A percentile compares a stretch with the other conserved stretches of the same genome.
phyloP scores from a whole-genome alignment of 2,113 vertebrate species.

The Suricata suricatta region DNA sequence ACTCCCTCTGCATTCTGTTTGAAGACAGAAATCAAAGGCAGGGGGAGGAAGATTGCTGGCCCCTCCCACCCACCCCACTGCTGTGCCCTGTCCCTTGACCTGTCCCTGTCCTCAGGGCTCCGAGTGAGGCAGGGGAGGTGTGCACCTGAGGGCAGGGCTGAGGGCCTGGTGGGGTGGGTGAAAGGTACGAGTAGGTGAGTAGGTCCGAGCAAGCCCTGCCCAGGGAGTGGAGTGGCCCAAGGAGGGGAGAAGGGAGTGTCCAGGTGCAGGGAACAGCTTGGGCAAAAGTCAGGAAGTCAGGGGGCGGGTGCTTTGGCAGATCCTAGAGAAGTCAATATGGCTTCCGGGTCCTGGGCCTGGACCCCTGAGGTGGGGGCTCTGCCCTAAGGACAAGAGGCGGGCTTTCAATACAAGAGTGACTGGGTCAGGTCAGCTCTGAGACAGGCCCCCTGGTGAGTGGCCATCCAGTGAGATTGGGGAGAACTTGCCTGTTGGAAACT shows the following conservation, averaged over 20 bases:
- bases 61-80: accelerated
- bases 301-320: not conserved
- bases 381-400: not conserved
- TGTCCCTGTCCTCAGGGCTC: not conserved
- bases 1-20: not conserved
- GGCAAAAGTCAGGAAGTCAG: not conserved
- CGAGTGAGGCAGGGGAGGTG: not conserved
- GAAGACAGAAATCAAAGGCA: not conserved
- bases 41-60: not conserved
- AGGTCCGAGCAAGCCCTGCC: not conserved
- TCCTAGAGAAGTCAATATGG: not conserved
- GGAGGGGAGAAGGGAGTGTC: not conserved
- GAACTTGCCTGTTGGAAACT: not conserved
- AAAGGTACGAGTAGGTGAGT: not conserved
- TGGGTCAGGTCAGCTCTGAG: not conserved
- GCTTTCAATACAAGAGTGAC: not conserved
- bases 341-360: not conserved
- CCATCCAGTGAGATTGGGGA: too few species aligned
- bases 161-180: not conserved
- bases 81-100: not conserved
- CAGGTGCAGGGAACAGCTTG: not conserved
- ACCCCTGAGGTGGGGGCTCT: not conserved
- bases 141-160: not conserved
- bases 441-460: accelerated
- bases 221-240: not conserved